phyloP scores from a whole-genome alignment of 2,113 vertebrate species.

The Leptodactylus fuscus region DNA sequence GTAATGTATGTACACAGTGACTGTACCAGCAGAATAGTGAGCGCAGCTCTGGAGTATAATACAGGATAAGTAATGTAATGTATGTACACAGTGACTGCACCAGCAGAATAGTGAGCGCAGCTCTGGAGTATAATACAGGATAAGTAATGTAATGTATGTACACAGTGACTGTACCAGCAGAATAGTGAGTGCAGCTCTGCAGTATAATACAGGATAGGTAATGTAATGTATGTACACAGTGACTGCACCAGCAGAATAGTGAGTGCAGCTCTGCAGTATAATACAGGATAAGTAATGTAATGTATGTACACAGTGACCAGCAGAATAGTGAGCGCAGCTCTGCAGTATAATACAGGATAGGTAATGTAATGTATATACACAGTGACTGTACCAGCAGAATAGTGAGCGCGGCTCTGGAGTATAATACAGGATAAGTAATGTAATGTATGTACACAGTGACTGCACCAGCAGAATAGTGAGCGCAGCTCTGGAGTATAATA shows the following conservation, averaged over 20 bases:
- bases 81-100: too few species aligned
- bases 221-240: too few species aligned
- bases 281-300: neutral
- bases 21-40: neutral
- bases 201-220: neutral
- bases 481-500: neutral
- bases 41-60: neutral
- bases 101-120: neutral
- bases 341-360: neutral
- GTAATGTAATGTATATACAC: too few species aligned
- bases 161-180: neutral
- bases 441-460: too few species aligned
- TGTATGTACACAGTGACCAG: neutral
- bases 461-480: neutral
- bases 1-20: too few species aligned
- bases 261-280: constrained; percentile 11
- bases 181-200: constrained; percentile 10
- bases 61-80: neutral
- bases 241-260: neutral
- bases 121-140: neutral
- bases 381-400: neutral
- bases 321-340: constrained; percentile 7
- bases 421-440: neutral
- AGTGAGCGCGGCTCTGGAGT: constrained; percentile 6
- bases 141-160: too few species aligned